Conservation (phyloP, 2,888 invertebrate genomes). For the Aleiodes leptofemur region DNA sequence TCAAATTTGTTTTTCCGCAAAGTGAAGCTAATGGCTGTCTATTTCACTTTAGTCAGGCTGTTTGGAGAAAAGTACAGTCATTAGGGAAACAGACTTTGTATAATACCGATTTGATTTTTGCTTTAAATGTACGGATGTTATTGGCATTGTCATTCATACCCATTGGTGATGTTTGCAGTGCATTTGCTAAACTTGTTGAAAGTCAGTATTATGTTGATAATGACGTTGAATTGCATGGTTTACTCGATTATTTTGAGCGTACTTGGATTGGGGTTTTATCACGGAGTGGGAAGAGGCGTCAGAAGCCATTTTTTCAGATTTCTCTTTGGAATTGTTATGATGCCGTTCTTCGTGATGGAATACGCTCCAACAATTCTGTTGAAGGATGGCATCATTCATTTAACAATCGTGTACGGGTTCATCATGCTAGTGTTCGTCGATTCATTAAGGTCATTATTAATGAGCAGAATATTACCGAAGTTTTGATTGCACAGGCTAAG, state of each 20-base stretch:
- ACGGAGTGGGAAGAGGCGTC: slow-evolving; percentile 28
- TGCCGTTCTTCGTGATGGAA: slow-evolving; percentile 1
- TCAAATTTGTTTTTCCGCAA: slow-evolving; percentile 6
- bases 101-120: background rate
- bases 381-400: slow-evolving; percentile 36
- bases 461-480: slow-evolving; percentile 27
- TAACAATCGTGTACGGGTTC: slow-evolving; percentile 22
- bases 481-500: slow-evolving; percentile 21
- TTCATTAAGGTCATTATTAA: slow-evolving; percentile 36
- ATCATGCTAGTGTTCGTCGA: slow-evolving; percentile 24
- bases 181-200: slow-evolving; percentile 10
- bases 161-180: background rate
- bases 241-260: slow-evolving; percentile 35
- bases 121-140: background rate
- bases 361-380: slow-evolving; percentile 38
- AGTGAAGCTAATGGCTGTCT: background rate
- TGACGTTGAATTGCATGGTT: slow-evolving; percentile 14
- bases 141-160: slow-evolving; percentile 4
- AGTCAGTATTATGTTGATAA: slow-evolving; percentile 14
- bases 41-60: background rate
- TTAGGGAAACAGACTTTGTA: background rate
- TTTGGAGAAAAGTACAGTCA: background rate
- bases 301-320: slow-evolving; percentile 21
- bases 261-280: slow-evolving; percentile 35
- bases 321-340: slow-evolving; percentile 39